Base-by-base conservation (phyloP, 2,113 vertebrate genomes). In the Electrona antarctica region DNA sequence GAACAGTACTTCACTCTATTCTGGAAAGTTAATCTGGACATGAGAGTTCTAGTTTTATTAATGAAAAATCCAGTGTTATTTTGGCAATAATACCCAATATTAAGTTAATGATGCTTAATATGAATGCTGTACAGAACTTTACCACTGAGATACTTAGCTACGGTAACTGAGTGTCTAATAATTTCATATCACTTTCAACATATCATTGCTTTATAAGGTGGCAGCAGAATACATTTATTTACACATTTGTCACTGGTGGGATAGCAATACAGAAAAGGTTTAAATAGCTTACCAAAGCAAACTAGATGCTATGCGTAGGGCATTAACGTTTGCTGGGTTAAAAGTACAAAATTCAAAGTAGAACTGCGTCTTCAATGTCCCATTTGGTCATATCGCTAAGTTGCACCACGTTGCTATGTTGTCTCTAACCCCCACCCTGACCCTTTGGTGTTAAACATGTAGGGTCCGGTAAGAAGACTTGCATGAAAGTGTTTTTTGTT, bases 221-320 rank as follows among this genome's bases (percentile, higher is more conserved):
- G 78, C 63, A 76, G 64, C 62, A 81, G 70, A 84, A 85, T 74
- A 70, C 58, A 78, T 79, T 69, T 69, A 74, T 83, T 86, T 67
- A 78, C 72, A 77, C 69, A 73, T 67, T 61, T 59, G 47, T 84
- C 46, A 74, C 68, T 28, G 78, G 71, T 48, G 51, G 59, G 70
- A 72, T 81, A 87, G 85, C 89, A 90, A 90, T 90, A 92, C 49
- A 10, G 80, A 48, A 73, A 70, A 70, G 33, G 33, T 65, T 49
- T 52, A 56, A 78, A 69, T 78, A 73, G 68, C 77, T 80, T 76
- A 88, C 88, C 89, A 91, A 89, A 90, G 73, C 62, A 69, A 85
- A 88, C 83, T 87, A 84, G 87, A 69, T 69, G 71, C 89, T 88
- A 92, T 90, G 89, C 89, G 87, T 87, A 78, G 62, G 85, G 77